Conservation (phyloP, 2,888 invertebrate species). For the Zaprionus lineosus region DNA sequence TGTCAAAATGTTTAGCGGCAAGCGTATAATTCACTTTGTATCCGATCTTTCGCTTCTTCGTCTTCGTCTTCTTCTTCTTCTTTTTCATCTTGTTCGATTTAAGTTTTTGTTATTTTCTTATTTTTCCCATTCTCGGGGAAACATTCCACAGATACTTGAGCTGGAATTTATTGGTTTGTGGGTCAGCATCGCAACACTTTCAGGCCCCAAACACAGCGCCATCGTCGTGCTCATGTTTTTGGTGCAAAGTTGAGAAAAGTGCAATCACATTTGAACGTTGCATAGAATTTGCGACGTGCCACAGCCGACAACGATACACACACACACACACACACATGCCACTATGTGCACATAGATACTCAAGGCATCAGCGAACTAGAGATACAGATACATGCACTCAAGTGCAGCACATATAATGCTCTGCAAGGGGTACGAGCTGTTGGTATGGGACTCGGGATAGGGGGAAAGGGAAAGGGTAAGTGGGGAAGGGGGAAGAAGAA, state of each 20-base stretch:
- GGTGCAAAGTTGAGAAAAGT: constrained; percentile 65
- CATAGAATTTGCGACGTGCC: constrained; percentile 59
- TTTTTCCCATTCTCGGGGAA: constrained; percentile 36
- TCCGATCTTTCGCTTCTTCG: constrained; percentile 32
- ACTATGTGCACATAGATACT: constrained; percentile 29
- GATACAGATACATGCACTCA: constrained; percentile 54
- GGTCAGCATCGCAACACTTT: constrained; percentile 65
- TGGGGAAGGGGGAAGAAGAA: neutral
- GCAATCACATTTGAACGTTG: constrained; percentile 69
- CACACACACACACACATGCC: constrained; percentile 4
- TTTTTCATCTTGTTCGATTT: constrained; percentile 16
- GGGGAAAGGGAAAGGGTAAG: neutral
- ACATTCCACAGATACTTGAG: constrained; percentile 69
- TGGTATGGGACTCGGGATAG: neutral
- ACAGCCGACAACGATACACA: constrained; percentile 25
- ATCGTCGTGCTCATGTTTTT: constrained; percentile 29
- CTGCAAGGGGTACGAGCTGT: constrained; percentile 17
- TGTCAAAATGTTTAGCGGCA: constrained; percentile 78
- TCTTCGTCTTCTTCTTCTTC: constrained; percentile 12
- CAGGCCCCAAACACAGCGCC: constrained; percentile 27
- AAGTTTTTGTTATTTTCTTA: neutral
- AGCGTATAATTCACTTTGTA: constrained; percentile 66
- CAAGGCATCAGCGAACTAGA: constrained; percentile 34
- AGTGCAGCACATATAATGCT: constrained; percentile 59
- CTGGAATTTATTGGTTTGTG: constrained; percentile 79